Base-by-base conservation (phyloP, 2,888 invertebrate genomes). In the Pseudolycoriella hygida region DNA sequence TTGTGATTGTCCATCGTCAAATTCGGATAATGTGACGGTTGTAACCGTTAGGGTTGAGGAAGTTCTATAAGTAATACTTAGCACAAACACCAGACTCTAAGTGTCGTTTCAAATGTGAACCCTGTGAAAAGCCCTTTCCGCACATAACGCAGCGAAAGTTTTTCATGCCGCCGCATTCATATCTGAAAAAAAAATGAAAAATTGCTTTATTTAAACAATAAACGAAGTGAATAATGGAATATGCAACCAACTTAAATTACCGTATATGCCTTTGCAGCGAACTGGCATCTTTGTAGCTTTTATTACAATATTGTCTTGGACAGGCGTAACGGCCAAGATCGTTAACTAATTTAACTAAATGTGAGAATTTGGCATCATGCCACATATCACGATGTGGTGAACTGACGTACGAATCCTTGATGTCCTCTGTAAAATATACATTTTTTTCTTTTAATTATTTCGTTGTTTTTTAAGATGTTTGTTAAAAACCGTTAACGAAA, bases 161-260 rank as follows among this genome's bases (percentile, higher is more conserved):
- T 46, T 76, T 76, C 52, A 72, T 74, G 47, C 74, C 74, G 48
- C 74, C 72, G 62, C 82, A 82, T 64, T 82, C 82, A 61, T 79
- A 78, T 61, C 76, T 77, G 47, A 5, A 17, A 50, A 42, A 38
- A 34, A 38, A 38, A 20, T 34, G 17, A 30, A 30, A 40, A 40
- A 40, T 19, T 14, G 17, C n/a, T n/a, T n/a, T n/a, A n/a, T n/a
- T n/a, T n/a, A 40, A 40, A 30, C n/a, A n/a, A n/a, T n/a, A n/a
- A n/a, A n/a, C n/a, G n/a, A n/a, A 25, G 12, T 12, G 18, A 40
- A 40, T 14, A 32, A n/a, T n/a, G 38, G 38, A 10, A 44, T 37
- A 32, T 46, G 46, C 42, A 49, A 50, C 53, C 25, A 40, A 44
- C 42, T 38, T 45, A 46, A 17, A 41, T 43, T 44, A 66, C 65